phyloP scores from a whole-genome alignment of 64 coral and sea anemone genomes.

The Dendrophyllia cribrosa region DNA sequence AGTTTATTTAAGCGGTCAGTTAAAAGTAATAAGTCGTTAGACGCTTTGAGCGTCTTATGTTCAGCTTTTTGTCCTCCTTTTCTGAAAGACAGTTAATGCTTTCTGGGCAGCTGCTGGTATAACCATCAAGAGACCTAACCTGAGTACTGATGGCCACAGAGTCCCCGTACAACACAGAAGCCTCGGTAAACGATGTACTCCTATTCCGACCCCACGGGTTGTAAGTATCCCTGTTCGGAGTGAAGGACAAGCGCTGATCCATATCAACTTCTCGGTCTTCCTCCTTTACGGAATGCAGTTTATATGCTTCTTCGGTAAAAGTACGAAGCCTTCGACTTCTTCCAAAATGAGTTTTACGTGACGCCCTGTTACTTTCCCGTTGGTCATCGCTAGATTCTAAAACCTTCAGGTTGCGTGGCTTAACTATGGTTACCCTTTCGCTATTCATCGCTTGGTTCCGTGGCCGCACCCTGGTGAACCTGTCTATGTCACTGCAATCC shows the following conservation, averaged over 20 bases:
- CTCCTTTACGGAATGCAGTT: not conserved
- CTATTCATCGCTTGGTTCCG: no score
- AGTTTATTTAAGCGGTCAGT: no score
- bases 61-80: not conserved
- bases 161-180: not conserved
- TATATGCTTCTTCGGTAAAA: not conserved
- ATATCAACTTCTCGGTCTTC: not conserved
- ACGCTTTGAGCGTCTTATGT: not conserved
- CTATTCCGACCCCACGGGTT: not conserved
- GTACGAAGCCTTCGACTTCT: not conserved
- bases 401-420: not conserved
- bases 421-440: not conserved
- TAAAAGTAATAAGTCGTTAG: not conserved
- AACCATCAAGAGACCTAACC: slow-evolving; percentile 10
- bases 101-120: slow-evolving; percentile 25
- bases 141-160: not conserved
- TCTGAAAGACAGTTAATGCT: slow-evolving; percentile 17
- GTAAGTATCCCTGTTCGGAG: slow-evolving; percentile 2
- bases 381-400: slow-evolving; percentile 5
- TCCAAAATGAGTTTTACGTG: not conserved
- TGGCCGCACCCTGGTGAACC: not conserved
- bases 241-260: not conserved
- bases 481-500: slow-evolving; percentile 17
- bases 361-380: not conserved
- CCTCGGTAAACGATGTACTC: not conserved